These are phyloP conservation scores for Pristionchus maxplancki DNA, from an alignment of 2,888 invertebrate genomes.

Conservation along the genomic window DNA sequence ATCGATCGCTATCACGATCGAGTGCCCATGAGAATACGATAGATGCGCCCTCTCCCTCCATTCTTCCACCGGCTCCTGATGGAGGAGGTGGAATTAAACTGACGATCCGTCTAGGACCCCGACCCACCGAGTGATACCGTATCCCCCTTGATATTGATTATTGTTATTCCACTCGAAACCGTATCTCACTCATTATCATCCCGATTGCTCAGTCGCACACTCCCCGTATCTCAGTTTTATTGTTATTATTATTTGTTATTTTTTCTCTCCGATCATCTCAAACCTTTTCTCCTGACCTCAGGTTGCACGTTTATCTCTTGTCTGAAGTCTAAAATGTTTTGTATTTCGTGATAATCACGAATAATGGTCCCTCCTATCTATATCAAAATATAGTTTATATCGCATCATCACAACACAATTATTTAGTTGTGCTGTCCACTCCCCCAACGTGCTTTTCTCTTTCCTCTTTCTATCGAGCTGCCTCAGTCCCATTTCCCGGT, in stretches of 20 bases:
- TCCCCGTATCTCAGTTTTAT: constrained; percentile 18
- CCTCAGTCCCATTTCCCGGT: not conserved
- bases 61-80: not conserved
- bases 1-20: not conserved
- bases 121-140: constrained; percentile 9
- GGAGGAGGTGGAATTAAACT: not conserved
- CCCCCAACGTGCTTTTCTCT: not conserved
- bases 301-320: constrained; percentile 15
- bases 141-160: constrained; percentile 13
- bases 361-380: not conserved
- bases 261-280: constrained; percentile 7
- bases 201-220: not conserved
- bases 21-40: not conserved
- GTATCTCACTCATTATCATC: constrained; percentile 1
- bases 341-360: not conserved
- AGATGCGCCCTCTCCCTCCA: not conserved
- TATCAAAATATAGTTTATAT: not conserved
- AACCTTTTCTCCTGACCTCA: constrained; percentile 22
- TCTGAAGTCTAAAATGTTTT: not conserved
- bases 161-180: not conserved
- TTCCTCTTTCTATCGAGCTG: not conserved
- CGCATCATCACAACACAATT: constrained; percentile 15
- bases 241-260: constrained; percentile 28
- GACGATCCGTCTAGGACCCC: constrained; percentile 39
- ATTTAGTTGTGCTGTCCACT: constrained; percentile 2